Evolutionary conservation across 2,113 vertebrate species (phyloP), one percentile per base, ranked within the genome.

Genomic region (Myxocyprinus asiaticus): DNA sequence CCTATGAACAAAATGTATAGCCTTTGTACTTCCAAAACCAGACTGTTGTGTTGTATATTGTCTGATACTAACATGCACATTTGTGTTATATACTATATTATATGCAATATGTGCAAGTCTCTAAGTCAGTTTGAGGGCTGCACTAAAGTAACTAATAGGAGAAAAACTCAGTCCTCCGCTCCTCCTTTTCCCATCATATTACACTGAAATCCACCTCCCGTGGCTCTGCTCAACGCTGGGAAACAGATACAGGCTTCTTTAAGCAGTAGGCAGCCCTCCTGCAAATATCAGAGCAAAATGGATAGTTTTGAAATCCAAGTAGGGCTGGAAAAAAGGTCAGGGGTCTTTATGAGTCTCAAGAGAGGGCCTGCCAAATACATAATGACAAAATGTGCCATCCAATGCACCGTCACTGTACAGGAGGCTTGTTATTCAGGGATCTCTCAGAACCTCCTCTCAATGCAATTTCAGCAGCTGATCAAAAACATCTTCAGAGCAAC

Each of bases 241-340:
- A 64, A 51, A 11, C 43, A 44, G 64, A 81, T 50, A 45, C 51
- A 15, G 64, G 73, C 43, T 68, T 68, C 71, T 77, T 68, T 63
- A 22, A 55, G 22, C 63, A 33, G 22, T 33, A 86, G 44, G 86
- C 87, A 51, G 88, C 9, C n/a, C 61, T 62, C 22, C 22, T 33
- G 3, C 45, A 62, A 63, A 81, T 14, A 88, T 33, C 22, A 33
- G 1, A 33, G 22, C 22, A 61, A 83, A 87, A 87, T 88, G 83
- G 84, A 87, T 84, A 85, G 86, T 67, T 77, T 79, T 82, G 85
- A 22, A 72, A 72, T 9, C 55, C 42, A 72, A 85, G 80, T 58
- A 47, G 47, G 2, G 45, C 22, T 64, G 4, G 3, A 42, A n/a
- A 22, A 17, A 77, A 63, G 17, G 33, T 7, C 56, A 56, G 72